These are phyloP conservation scores for Ophraella communa DNA, from an alignment of 2,888 invertebrate species.

Conservation along the genomic window DNA sequence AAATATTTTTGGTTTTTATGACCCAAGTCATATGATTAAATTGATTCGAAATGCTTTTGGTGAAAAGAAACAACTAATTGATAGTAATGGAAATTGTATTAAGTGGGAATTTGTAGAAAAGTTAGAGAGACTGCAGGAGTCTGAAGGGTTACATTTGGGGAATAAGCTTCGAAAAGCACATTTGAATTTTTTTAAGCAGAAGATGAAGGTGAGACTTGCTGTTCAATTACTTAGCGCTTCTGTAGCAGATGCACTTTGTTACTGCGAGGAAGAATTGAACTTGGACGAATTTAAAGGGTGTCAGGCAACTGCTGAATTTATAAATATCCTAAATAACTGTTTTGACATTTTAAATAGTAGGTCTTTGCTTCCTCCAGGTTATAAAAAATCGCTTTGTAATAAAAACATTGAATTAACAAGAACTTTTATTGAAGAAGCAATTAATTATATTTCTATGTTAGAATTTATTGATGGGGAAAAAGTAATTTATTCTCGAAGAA, in stretches of 20 bases:
- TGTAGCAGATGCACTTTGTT: conserved; percentile 10
- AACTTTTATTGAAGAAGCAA: neutral
- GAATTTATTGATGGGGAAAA: neutral
- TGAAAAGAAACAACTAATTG: neutral
- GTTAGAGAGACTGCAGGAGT: conserved; percentile 16
- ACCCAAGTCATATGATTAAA: conserved; percentile 23
- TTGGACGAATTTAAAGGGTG: neutral
- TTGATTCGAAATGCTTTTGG: conserved; percentile 25
- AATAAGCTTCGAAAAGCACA: conserved; percentile 25
- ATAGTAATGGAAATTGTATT: conserved; percentile 20
- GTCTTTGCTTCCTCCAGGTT: neutral
- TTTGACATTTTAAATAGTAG: neutral
- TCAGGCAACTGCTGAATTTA: neutral
- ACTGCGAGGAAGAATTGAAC: neutral
- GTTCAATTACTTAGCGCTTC: conserved; percentile 12
- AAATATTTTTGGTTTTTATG: conserved; percentile 20
- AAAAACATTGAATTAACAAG: neutral
- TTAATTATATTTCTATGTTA: neutral
- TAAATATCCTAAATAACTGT: neutral
- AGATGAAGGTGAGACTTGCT: conserved; percentile 14
- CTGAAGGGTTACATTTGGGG: conserved; percentile 24
- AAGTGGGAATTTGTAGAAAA: conserved; percentile 18
- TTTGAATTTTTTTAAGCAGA: conserved; percentile 24
- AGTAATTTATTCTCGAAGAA: neutral
- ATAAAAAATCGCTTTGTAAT: neutral